Evolutionary conservation across 2,888 invertebrate genomes (phyloP), one percentile per base, ranked within the genome.

Genomic region (Amblyjoppa fuscipennis): DNA sequence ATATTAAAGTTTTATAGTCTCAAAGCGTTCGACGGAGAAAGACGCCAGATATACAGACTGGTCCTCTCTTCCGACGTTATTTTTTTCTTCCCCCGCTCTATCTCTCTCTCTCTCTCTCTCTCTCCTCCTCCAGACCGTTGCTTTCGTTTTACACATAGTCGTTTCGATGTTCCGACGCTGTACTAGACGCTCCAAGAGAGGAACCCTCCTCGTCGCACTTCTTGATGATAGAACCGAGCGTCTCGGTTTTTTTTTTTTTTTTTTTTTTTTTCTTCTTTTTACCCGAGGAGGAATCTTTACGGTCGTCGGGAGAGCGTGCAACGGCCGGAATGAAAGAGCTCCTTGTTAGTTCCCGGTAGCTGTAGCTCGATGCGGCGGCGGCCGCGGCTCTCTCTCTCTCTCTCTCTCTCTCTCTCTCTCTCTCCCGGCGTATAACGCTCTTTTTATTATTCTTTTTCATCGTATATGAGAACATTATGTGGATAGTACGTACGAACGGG

Each of bases 311-410:
- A 89, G 88, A 88, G 88, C 87, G 83, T 86, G 86, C 88, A 89
- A 88, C 86, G 87, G 84, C 88, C 86, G 88, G 89, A 92, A 91
- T 93, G 92, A 92, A 93, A 93, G 93, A 91, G 88, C 89, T 90
- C 88, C 91, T 93, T 92, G 93, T 93, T 92, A 85, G 88, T 88
- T 87, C 83, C 80, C 56, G 56, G 59, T 78, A 82, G 80, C 80
- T 59, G 75, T 25, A 73, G 49, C 78, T 68, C 51, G 5, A 41
- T 53, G 59, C 28, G 59, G 59, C 59, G 13, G 71, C 56, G 70
- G 59, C 59, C 20, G 71, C 56, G 56, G 53, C 76, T 79, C 74
- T 66, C 20, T 20, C 20, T 20, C 20, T 20, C 20, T 20, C 20
- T 20, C 20, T 20, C 20, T 20, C 20, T 20, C 20, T 20, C 20